Percentiles rank a stretch among this genome's conserved stretches.
These are phyloP conservation scores for Silurus meridionalis DNA, from an alignment of 2,113 vertebrate genomes.

Conservation along the genomic window DNA sequence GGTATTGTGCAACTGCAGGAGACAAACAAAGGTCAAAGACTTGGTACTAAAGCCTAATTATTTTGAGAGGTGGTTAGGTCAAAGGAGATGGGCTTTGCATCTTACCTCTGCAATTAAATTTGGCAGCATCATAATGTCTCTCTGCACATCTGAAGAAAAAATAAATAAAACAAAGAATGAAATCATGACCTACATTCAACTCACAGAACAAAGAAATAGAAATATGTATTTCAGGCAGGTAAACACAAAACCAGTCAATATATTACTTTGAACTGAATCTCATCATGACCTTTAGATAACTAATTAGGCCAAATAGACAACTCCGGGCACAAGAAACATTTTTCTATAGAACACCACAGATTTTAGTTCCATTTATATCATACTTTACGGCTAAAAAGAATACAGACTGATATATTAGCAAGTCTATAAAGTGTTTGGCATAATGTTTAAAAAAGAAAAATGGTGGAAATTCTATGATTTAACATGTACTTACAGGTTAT, in stretches of 20 bases:
- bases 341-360: neutral
- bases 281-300: neutral
- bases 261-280: neutral
- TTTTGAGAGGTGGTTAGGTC: neutral
- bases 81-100: conserved; percentile 15
- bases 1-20: conserved; percentile 90
- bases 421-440: neutral
- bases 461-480: neutral
- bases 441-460: neutral
- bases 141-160: conserved; percentile 87
- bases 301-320: neutral
- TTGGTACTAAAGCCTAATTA: neutral
- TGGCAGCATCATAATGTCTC: conserved; percentile 93
- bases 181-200: neutral
- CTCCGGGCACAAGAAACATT: neutral
- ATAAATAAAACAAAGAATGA: neutral
- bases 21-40: conserved; percentile 23
- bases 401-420: neutral
- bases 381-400: neutral
- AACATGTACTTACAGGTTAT: conserved; percentile 93
- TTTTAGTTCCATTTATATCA: neutral
- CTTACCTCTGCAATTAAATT: conserved; percentile 97
- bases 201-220: neutral
- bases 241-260: neutral
- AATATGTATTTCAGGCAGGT: neutral